phyloP scores from a whole-genome alignment of 2,888 invertebrate genomes.

The Perizoma affinitatum region DNA sequence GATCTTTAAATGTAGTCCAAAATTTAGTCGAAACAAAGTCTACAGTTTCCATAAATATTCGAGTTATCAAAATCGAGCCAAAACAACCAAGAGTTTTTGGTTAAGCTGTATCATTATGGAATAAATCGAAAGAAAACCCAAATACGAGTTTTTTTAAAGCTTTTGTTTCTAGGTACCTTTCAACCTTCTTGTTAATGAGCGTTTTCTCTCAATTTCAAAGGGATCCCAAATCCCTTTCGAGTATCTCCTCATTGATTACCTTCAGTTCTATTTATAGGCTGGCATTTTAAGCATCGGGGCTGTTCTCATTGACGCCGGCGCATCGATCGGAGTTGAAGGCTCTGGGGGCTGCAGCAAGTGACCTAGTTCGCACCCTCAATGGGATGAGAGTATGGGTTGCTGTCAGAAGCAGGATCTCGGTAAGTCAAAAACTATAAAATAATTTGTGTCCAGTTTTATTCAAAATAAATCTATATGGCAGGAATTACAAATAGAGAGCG shows the following conservation, averaged over 20 bases:
- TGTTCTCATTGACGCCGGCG: constrained; percentile 69
- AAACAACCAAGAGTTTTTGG: too few relatives aligned
- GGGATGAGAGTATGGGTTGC: constrained; percentile 55
- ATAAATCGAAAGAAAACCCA: too few relatives aligned
- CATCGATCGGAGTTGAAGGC: constrained; percentile 65
- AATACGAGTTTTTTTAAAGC: background rate
- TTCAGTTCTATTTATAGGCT: constrained; percentile 66
- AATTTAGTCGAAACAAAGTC: too few relatives aligned
- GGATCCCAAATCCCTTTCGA: constrained; percentile 5
- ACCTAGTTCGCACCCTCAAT: constrained; percentile 77
- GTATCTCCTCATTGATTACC: constrained; percentile 38
- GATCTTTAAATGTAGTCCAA: too few relatives aligned
- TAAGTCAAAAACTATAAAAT: background rate
- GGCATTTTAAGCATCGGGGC: constrained; percentile 49
- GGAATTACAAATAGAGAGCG: too few relatives aligned
- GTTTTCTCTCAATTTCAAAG: constrained; percentile 11
- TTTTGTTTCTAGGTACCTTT: background rate
- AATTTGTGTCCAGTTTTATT: too few relatives aligned
- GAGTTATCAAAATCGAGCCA: too few relatives aligned
- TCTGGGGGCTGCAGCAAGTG: constrained; percentile 65
- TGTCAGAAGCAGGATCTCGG: constrained; percentile 4
- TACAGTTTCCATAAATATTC: too few relatives aligned
- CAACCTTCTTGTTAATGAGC: background rate
- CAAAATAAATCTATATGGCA: too few relatives aligned
- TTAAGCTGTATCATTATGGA: too few relatives aligned